phyloP scores from a whole-genome alignment of 2,797 vertebrate species.

The Crocodylus rhombifer region DNA sequence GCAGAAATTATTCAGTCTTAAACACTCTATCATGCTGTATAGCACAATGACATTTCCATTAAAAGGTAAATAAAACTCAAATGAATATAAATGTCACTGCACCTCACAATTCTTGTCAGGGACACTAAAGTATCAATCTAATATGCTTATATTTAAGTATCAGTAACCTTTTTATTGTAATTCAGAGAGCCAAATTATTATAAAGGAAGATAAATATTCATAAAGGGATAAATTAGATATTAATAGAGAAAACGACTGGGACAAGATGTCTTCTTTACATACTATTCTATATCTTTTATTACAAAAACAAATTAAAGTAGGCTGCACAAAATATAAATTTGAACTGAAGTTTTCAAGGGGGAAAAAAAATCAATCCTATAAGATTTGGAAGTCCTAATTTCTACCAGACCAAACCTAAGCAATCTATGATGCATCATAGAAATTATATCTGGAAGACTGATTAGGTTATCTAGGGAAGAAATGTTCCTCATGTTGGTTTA shows the following conservation, averaged over 20 bases:
- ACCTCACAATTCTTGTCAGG: background rate
- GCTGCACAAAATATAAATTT: accelerated
- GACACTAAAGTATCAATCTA: background rate
- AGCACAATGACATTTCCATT: background rate
- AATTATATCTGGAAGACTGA: background rate
- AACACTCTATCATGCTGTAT: background rate
- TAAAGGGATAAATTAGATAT: background rate
- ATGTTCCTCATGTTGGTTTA: background rate
- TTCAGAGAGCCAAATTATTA: accelerated
- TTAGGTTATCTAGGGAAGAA: background rate
- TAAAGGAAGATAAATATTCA: background rate
- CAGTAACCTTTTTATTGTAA: background rate
- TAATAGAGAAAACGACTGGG: background rate
- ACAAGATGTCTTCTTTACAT: background rate
- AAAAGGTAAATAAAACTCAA: background rate
- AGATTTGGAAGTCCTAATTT: background rate
- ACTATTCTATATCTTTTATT: background rate
- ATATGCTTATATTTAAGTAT: background rate
- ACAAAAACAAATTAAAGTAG: background rate
- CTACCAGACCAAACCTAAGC: background rate
- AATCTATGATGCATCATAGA: background rate
- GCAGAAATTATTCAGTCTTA: background rate
- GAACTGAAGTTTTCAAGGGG: background rate
- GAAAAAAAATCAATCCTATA: background rate
- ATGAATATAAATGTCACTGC: background rate